A percentile compares a stretch with the other conserved stretches of the same genome.
Conservation (phyloP, 2,888 invertebrate species). For the Conus canariensis region DNA sequence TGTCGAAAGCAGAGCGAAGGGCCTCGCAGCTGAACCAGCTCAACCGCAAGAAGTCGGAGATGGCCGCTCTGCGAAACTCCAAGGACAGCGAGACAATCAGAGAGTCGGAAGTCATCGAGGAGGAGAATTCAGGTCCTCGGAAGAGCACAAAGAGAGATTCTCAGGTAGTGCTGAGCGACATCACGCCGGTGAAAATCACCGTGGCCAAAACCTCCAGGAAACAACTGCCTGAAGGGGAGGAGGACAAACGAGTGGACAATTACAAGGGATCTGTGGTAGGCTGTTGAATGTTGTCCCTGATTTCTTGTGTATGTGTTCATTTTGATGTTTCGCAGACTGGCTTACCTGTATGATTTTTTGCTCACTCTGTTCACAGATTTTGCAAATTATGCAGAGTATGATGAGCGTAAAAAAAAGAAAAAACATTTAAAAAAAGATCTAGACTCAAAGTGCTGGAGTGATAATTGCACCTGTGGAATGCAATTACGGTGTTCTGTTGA, state of each 20-base stretch:
- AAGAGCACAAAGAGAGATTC: not conserved
- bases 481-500: too few relatives aligned
- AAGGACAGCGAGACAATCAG: conserved; percentile 1
- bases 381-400: too few relatives aligned
- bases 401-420: too few relatives aligned
- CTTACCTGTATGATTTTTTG: too few relatives aligned
- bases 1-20: conserved; percentile 39
- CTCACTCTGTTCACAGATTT: too few relatives aligned
- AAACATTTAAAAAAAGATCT: too few relatives aligned
- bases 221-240: not conserved
- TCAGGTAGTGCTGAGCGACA: not conserved
- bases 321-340: too few relatives aligned
- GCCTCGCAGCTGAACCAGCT: conserved; percentile 46
- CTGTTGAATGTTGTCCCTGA: not conserved
- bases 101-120: conserved; percentile 37
- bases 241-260: not conserved
- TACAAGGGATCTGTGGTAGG: not conserved
- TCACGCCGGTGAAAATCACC: not conserved
- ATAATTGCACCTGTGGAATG: too few relatives aligned
- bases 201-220: not conserved
- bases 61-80: not conserved
- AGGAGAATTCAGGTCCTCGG: conserved; percentile 35
- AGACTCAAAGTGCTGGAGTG: too few relatives aligned
- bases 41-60: conserved; percentile 41
- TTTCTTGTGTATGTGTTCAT: too few relatives aligned